Evolutionary conservation across 2,797 vertebrate genomes (phyloP).

Genomic region (Scleropages formosus): DNA sequence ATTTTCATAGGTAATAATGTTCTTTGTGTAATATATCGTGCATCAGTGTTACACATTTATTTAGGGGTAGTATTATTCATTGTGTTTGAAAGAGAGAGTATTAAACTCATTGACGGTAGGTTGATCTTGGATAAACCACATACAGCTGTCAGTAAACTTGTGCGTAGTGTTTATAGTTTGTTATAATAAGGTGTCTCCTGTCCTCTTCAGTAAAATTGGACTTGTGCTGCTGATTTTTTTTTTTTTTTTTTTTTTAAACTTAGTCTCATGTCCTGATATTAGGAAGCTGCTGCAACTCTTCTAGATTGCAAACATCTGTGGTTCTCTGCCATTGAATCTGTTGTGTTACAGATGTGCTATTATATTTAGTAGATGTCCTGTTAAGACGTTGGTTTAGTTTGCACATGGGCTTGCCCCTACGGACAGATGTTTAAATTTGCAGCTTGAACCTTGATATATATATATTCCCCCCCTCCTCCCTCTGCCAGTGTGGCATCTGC

Average conservation of each 20-base stretch:
- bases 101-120: too few species aligned
- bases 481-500: conserved; percentile 91
- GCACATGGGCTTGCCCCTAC: too few species aligned
- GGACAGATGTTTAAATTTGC: background rate
- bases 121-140: too few species aligned
- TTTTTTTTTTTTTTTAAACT: too few species aligned
- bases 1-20: too few species aligned
- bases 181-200: background rate
- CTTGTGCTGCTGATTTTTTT: background rate
- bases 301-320: background rate
- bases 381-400: too few species aligned
- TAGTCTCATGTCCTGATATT: too few species aligned
- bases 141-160: background rate
- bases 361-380: background rate
- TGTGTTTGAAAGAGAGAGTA: too few species aligned
- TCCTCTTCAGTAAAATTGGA: background rate
- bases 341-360: background rate
- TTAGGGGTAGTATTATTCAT: too few species aligned
- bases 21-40: too few species aligned
- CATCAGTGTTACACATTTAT: too few species aligned
- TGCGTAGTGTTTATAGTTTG: background rate
- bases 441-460: background rate
- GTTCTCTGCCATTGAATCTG: background rate
- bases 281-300: too few species aligned
- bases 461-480: conserved; percentile 20